phyloP scores from a whole-genome alignment of 30 jellyfish, hydroid and myxozoan genomes.

The Aurelia aurita region DNA sequence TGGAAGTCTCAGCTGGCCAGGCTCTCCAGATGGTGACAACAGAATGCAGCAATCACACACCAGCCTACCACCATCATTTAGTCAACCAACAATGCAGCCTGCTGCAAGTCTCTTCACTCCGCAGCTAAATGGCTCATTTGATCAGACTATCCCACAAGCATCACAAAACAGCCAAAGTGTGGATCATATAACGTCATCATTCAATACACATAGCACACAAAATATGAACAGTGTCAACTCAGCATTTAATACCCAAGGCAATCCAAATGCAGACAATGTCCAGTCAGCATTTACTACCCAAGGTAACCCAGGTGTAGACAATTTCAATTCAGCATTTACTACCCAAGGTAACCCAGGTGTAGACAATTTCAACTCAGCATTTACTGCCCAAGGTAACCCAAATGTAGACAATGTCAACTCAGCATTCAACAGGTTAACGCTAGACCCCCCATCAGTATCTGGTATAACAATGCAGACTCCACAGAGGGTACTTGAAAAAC shows the following conservation, averaged over 20 bases:
- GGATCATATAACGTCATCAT: no score
- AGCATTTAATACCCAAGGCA: no score
- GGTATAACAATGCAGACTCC: neutral
- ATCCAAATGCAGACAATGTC: no score
- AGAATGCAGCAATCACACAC: neutral
- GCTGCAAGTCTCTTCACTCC: constrained; percentile 3
- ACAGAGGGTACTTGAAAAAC: neutral
- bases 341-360: no score
- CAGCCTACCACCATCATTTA: constrained; percentile 3
- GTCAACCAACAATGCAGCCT: neutral
- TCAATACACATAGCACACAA: no score
- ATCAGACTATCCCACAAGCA: neutral
- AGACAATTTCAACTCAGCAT: no score
- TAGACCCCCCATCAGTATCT: neutral
- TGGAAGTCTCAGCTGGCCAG: constrained; percentile 53
- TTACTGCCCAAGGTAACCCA: no score
- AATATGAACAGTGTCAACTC: no score
- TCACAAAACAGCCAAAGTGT: no score
- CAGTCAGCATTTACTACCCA: no score
- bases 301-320: no score
- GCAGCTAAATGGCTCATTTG: neutral
- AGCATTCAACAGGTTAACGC: neutral
- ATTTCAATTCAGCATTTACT: no score
- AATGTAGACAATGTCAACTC: neutral
- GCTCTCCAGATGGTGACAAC: constrained; percentile 22